A percentile compares a stretch with the other conserved stretches of the same genome.
Evolutionary conservation across 2,888 invertebrate genomes (phyloP).

Genomic region (Tridacna gigas): DNA sequence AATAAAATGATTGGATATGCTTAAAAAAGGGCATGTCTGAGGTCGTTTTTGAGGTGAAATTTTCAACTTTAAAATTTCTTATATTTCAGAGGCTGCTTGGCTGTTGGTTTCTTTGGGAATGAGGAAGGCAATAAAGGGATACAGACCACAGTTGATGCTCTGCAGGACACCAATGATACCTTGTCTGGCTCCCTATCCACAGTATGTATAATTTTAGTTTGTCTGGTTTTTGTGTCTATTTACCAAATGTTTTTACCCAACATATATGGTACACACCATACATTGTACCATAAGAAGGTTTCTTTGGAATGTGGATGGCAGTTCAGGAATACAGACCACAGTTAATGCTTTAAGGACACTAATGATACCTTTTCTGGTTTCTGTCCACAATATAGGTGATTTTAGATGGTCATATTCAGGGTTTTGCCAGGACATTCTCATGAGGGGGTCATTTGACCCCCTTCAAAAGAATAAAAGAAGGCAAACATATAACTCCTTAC

Average conservation of each 20-base stretch:
- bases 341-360: conserved; percentile 92
- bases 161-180: conserved; percentile 92
- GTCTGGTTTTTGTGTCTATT: not conserved
- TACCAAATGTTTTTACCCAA: too few species aligned
- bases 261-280: too few species aligned
- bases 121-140: conserved; percentile 97
- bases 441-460: too few species aligned
- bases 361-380: conserved; percentile 92
- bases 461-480: conserved; percentile 93
- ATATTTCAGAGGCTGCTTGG: conserved; percentile 90
- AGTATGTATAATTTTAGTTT: conserved; percentile 85
- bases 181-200: conserved; percentile 93
- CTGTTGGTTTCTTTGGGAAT: conserved; percentile 96
- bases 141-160: conserved; percentile 90
- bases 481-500: too few species aligned
- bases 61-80: too few species aligned
- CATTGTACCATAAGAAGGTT: too few species aligned
- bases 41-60: too few species aligned
- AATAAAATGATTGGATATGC: too few species aligned
- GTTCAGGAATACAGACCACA: conserved; percentile 92
- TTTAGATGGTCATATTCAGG: too few species aligned
- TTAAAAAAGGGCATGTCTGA: too few species aligned
- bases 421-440: too few species aligned
- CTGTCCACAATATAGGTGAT: too few species aligned
- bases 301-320: conserved; percentile 97